Evolutionary conservation across 2,797 vertebrate genomes (phyloP), one percentile per base, ranked within the genome.

Genomic region (Parotocinclus haroldoi): DNA sequence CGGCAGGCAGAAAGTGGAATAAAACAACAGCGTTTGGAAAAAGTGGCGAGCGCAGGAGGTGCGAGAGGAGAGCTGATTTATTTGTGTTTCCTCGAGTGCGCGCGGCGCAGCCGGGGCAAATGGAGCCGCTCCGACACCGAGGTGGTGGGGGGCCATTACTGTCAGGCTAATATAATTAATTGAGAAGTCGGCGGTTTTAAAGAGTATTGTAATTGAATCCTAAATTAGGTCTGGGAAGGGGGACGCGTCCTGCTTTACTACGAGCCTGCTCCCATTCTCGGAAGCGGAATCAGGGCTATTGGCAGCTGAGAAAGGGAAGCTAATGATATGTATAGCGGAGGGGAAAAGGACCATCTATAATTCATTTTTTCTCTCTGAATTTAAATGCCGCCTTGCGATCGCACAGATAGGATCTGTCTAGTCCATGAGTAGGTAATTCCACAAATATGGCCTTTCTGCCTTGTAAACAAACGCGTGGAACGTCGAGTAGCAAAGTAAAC

Each of bases 101-200:
- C 42, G 49, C 62, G 68, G 49, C 62, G 74, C 73, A 71, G 77
- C 78, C 80, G 77, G 77, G 68, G 71, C 80, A 56, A 17, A 38
- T 19, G 9, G 77, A 73, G 77, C 71, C 78, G 71, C 71, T 79
- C 79, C 78, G 75, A 71, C 79, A 77, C 78, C 74, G 80, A 79
- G 66, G 84, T 84, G 67, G 86, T 87, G 82, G 87, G 85, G 82
- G 87, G 85, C 85, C 89, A 88, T 89, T 88, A 87, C 85, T 89
- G 89, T 89, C 88, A 90, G 83, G 87, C 88, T 89, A 89, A 90
- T 90, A 90, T 89, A 89, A 89, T 89, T 89, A 89, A 91, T 89
- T 89, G 87, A 83, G 76, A 88, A 91, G 89, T 88, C 80, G 79
- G 85, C 82, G 84, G 83, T 89, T 89, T 89, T 88, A 89, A 90